Evolutionary conservation across 2,797 vertebrate species (phyloP).

Genomic region (Diglossa cyanea): DNA sequence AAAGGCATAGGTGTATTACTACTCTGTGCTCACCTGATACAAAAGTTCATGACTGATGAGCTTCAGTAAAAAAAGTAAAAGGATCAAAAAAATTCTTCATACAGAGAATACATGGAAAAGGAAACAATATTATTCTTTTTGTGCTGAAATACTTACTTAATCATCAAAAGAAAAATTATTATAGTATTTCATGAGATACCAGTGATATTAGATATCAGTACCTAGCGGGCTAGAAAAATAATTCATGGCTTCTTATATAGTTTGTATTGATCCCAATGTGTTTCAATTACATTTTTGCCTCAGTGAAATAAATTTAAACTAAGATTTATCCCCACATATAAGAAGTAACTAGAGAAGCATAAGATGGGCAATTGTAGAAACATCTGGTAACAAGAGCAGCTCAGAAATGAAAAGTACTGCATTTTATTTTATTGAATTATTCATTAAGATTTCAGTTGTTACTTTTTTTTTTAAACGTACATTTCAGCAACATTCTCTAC

Average conservation of each 20-base stretch:
- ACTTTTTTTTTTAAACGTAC: background rate
- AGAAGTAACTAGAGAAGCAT: background rate
- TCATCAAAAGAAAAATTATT: conserved; percentile 42
- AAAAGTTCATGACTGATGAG: background rate
- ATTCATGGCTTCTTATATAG: conserved; percentile 21
- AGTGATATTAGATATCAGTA: conserved; percentile 31
- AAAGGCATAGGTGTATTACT: background rate
- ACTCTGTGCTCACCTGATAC: background rate
- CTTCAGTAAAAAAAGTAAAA: background rate
- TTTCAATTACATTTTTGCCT: conserved; percentile 55
- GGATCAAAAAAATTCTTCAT: background rate
- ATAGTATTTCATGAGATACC: conserved; percentile 1
- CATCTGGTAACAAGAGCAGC: background rate
- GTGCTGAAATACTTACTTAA: conserved; percentile 6
- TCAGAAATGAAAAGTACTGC: conserved; percentile 6
- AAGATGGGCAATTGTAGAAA: background rate
- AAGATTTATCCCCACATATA: conserved; percentile 19
- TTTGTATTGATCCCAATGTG: conserved; percentile 44
- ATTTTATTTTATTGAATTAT: conserved; percentile 1
- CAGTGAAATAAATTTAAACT: conserved; percentile 58
- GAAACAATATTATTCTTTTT: background rate
- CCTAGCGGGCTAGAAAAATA: conserved; percentile 16
- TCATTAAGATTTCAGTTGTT: conserved; percentile 8
- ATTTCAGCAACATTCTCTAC: background rate
- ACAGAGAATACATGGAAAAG: background rate